Evolutionary conservation across 2,797 vertebrate species (phyloP), one percentile per base, ranked within the genome.

Genomic region (Mormyrus hasselquistii): DNA sequence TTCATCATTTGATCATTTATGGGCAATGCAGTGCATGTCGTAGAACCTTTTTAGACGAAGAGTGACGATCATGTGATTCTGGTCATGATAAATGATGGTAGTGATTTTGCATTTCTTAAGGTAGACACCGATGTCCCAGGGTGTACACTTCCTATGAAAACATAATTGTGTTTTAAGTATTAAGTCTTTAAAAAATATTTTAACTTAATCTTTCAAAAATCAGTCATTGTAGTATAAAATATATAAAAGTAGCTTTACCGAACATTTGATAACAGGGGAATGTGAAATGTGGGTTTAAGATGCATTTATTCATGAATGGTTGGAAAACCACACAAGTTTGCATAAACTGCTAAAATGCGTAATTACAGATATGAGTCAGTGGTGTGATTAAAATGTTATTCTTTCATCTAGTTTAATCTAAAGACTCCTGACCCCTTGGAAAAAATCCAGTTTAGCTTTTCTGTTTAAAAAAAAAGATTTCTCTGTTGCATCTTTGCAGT

Each of bases 391-490:
- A 86, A 86, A 55, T 38, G 53, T 22, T 22, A 22, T 41, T 52
- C 14, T 50, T 85, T 44, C 55, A 65, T 65, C 44, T 49, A 53
- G 59, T 73, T 87, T 89, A 86, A 86, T 52, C 53, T 50, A 50
- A 82, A 41, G 59, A 9, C 59, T 16, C 59, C 59, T 25, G 59
- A 6, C 16, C 53, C 53, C 52, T 55, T 4, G 5, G n/a, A 57
- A 57, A 55, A 57, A 57, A n/a, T 57, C 55, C 4, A 57, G 4
- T 57, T 57, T 57, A 4, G 19, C 55, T 57, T 57, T 57, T 57
- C 52, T 53, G 55, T 59, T 59, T 59, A n/a, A 59, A 59, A 59
- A 59, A n/a, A 59, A 22, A 38, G 6, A 62, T 38, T 83, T 25
- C 49, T 49, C 19, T 16, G 7, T 29, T 5, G 16, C 34, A 22